Conservation (phyloP, 2,797 vertebrate genomes). For the Danio albolineatus region DNA sequence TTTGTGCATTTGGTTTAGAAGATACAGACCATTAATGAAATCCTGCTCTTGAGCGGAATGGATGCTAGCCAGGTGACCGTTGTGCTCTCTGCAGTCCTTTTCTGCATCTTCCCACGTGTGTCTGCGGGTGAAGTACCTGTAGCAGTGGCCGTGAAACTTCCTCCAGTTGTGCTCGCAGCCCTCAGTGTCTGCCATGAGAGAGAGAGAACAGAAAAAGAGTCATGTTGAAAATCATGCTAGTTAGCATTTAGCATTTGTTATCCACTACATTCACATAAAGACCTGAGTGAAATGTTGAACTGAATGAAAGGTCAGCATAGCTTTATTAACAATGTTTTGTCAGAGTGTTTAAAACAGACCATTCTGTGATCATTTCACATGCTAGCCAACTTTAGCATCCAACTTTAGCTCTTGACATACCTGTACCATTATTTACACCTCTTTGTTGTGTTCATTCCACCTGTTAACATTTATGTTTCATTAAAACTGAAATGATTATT, state of each 20-base stretch:
- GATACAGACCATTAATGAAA: conserved; percentile 88
- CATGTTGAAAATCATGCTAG: background rate
- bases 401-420: too few species aligned
- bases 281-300: background rate
- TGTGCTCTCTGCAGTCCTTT: conserved; percentile 90
- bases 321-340: conserved; percentile 1
- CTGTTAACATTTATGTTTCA: too few species aligned
- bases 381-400: too few species aligned
- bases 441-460: background rate
- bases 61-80: conserved; percentile 92
- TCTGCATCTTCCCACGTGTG: conserved; percentile 96
- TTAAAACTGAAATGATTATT: too few species aligned
- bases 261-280: background rate
- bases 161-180: conserved; percentile 88
- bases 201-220: background rate
- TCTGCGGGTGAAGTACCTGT: conserved; percentile 89
- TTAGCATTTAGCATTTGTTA: background rate
- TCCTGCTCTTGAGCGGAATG: conserved; percentile 89
- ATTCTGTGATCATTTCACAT: background rate
- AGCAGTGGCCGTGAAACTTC: conserved; percentile 97
- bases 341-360: conserved; percentile 4
- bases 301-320: background rate
- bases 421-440: background rate
- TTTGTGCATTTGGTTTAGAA: background rate
- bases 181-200: conserved; percentile 46